A percentile compares a stretch with the other conserved stretches of the same genome.
Evolutionary conservation across 1,140 invertebrate genomes (phyloP).

Genomic region (Zeugodacus cucurbitae): DNA sequence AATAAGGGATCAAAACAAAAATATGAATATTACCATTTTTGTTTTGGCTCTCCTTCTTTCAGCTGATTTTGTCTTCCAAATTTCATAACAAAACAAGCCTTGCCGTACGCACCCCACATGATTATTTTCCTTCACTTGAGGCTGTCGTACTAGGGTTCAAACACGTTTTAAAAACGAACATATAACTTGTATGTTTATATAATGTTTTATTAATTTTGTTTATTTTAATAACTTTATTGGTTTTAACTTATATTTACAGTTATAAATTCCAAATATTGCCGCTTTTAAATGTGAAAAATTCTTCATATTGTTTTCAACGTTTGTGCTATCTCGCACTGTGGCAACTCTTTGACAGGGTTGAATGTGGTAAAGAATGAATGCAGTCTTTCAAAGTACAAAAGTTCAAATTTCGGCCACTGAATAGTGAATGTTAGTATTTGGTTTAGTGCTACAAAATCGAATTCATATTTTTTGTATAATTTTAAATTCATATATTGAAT

Average conservation of each 20-base stretch:
- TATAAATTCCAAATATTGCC: too few species aligned
- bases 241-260: too few species aligned
- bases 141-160: too few species aligned
- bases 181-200: too few species aligned
- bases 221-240: too few species aligned
- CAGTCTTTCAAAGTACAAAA: constrained; percentile 1
- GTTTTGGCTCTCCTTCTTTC: background rate
- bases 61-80: background rate
- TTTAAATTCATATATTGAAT: background rate
- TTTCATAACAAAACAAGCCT: background rate
- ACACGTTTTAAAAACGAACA: too few species aligned
- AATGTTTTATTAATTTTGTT: too few species aligned
- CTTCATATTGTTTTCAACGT: too few species aligned
- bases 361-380: background rate
- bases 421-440: background rate
- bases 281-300: too few species aligned
- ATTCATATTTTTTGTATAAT: background rate
- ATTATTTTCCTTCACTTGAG: too few species aligned
- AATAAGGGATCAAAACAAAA: background rate
- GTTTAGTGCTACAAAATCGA: background rate
- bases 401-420: constrained; percentile 2
- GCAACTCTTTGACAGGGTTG: background rate
- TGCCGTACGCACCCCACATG: background rate
- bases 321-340: background rate
- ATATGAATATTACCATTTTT: background rate